Base-by-base conservation (phyloP, 1,140 invertebrate species). In the Rhopalosiphum padi region DNA sequence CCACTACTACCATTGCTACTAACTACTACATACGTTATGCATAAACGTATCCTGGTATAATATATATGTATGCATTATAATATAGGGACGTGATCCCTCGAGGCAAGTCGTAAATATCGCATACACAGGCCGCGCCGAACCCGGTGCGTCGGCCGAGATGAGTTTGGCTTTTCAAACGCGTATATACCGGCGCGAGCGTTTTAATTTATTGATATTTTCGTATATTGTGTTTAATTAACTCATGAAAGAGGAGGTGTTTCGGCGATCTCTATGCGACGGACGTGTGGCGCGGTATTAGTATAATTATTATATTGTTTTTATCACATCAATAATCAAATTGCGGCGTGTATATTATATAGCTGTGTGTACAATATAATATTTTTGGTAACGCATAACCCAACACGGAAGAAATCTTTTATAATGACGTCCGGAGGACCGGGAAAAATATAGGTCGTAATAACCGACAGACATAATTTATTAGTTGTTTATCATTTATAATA, bases 131-230 rank as follows among this genome's bases (percentile, higher is more conserved):
- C 15, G 30, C 30, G 60, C 60, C 60, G 11, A 68, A 68, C 60
- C 60, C 60, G 60, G 15, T 11, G 60, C 4, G 60, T 77, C 60
- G 60, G 60, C 15, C 60, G 60, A 77, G 60, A 77, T 77, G 60
- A 77, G 60, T 77, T 77, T 6, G 15, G 60, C 60, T 77, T 77
- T n/a, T 77, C 18, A 77, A 77, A n/a, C 18, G 30, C 0, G 30
- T 68, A 4, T 15, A 30, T n/a, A 77, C 60, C 60, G 6, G n/a
- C 60, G 60, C 60, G 30, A 1, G 30, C 1, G 30, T 77, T 77
- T 77, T 77, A 77, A 77, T 77, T 77, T 77, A 77, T 77, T 77
- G 60, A 77, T 77, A 77, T 77, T 77, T 77, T 77, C 30, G 60
- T 77, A 77, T 77, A 77, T 77, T 77, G 5, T n/a, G 60, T n/a